Evolutionary conservation across 2,797 vertebrate species (phyloP).

Genomic region (Myotis myotis): DNA sequence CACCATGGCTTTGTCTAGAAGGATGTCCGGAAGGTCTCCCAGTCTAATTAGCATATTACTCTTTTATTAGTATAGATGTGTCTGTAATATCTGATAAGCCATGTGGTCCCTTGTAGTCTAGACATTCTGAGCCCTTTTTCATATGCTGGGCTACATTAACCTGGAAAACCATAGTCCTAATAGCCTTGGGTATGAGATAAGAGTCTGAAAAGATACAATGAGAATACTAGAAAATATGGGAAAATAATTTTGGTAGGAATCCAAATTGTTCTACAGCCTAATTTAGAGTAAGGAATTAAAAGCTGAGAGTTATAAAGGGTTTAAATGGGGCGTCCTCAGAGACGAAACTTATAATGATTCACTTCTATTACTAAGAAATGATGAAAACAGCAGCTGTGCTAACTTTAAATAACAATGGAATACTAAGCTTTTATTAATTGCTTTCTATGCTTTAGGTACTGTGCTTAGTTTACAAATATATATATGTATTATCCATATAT

Average conservation of each 20-base stretch:
- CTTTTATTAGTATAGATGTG: no score
- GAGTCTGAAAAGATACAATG: background rate
- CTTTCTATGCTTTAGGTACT: background rate
- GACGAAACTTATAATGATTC: background rate
- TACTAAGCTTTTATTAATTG: background rate
- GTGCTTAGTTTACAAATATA: background rate
- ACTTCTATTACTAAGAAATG: background rate
- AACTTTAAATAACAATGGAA: background rate
- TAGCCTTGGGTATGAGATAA: background rate
- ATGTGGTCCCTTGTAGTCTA: background rate
- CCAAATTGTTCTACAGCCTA: background rate
- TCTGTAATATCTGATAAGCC: background rate
- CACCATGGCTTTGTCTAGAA: no score
- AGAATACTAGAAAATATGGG: background rate
- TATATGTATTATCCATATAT: background rate
- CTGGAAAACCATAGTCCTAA: background rate
- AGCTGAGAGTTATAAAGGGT: background rate
- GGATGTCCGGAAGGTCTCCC: no score
- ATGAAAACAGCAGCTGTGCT: background rate
- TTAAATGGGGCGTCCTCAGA: background rate
- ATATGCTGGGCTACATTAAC: background rate
- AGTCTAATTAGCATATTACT: no score
- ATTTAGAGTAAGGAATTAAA: background rate
- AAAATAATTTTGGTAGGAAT: background rate
- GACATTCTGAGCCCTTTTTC: background rate